Evolutionary conservation across 1,140 invertebrate species (phyloP).

Genomic region (Microplitis mediator): DNA sequence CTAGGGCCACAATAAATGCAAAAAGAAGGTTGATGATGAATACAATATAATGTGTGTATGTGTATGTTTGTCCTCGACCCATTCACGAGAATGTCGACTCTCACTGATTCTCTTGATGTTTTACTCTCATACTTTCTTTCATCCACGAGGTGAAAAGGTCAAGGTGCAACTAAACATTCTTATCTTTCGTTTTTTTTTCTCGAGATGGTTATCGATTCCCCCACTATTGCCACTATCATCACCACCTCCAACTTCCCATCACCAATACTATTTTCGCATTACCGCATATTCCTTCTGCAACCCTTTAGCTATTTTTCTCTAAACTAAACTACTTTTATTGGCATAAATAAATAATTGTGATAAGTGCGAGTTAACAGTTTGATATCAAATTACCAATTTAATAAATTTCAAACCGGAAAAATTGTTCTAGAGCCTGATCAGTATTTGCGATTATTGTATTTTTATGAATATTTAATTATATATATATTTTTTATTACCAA

Average conservation of each 20-base stretch:
- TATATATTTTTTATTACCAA: no score
- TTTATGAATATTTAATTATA: no score
- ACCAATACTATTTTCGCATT: no score
- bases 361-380: neutral
- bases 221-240: neutral
- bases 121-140: neutral
- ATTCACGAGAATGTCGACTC: conserved; percentile 5
- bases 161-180: conserved; percentile 12
- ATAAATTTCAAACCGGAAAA: no score
- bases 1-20: neutral
- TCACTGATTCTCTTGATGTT: neutral
- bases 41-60: neutral
- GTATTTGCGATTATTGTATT: no score
- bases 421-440: no score
- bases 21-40: neutral
- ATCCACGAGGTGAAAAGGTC: conserved; percentile 12
- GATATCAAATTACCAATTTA: neutral
- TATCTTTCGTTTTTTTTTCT: neutral
- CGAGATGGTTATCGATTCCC: conserved; percentile 1
- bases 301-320: neutral
- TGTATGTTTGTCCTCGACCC: neutral
- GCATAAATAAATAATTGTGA: neutral
- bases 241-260: no score
- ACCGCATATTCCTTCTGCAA: neutral
- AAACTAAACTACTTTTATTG: neutral